phyloP scores from a whole-genome alignment of 2,113 vertebrate species.

The Ctenomys sociabilis region DNA sequence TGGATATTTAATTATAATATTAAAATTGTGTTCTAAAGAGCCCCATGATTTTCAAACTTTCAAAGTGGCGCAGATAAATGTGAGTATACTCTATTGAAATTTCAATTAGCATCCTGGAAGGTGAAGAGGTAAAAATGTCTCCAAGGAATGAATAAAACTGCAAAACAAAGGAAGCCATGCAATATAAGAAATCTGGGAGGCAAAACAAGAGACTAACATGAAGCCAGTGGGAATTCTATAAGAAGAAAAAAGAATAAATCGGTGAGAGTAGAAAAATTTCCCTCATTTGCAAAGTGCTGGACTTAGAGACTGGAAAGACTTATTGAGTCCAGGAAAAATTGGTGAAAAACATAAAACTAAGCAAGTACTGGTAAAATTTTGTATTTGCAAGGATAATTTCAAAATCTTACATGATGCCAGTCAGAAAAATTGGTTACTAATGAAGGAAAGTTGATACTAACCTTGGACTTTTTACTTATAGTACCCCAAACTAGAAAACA shows the following conservation, averaged over 20 bases:
- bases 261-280: background rate
- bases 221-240: constrained; percentile 6
- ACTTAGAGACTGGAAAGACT: background rate
- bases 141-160: background rate
- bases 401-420: constrained; percentile 20
- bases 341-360: background rate
- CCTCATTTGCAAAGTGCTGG: constrained; percentile 6
- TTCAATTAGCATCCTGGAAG: background rate
- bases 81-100: background rate
- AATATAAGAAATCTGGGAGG: constrained; percentile 43
- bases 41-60: constrained; percentile 12
- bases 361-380: background rate
- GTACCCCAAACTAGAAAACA: background rate
- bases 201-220: background rate
- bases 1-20: background rate
- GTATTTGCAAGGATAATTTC: constrained; percentile 52
- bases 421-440: constrained; percentile 11
- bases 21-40: background rate
- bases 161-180: background rate
- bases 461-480: constrained; percentile 7
- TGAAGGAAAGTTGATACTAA: constrained; percentile 7
- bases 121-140: constrained; percentile 7
- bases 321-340: background rate
- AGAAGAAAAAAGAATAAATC: background rate
- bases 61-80: background rate